These are phyloP conservation scores for Euclidia mi DNA, from an alignment of 2,888 invertebrate genomes.

Conservation along the genomic window DNA sequence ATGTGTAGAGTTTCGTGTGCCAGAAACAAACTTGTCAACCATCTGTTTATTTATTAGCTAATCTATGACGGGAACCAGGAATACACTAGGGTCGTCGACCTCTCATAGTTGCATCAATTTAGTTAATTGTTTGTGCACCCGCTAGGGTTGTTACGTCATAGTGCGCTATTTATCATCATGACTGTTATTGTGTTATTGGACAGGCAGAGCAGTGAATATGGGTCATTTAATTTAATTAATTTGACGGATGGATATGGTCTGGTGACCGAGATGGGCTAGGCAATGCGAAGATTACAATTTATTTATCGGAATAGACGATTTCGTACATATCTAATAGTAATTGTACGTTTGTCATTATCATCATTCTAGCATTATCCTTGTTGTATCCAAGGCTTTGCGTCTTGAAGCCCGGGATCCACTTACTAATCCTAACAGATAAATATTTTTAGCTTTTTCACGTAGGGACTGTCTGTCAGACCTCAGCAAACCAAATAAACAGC, in stretches of 20 bases:
- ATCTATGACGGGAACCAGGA: constrained; percentile 66
- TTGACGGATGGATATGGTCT: constrained; percentile 11
- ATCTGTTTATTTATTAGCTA: constrained; percentile 25
- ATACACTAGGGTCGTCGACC: constrained; percentile 79
- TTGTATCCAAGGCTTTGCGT: too few species aligned
- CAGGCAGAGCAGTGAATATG: constrained; percentile 1
- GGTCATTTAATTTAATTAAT: constrained; percentile 17
- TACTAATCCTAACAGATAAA: too few species aligned
- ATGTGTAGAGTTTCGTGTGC: not conserved
- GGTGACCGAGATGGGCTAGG: not conserved
- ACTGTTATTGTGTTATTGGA: constrained; percentile 1
- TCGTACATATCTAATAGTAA: too few species aligned
- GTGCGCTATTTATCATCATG: not conserved
- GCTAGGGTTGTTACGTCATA: constrained; percentile 39
- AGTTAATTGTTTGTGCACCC: constrained; percentile 78
- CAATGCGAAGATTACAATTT: not conserved
- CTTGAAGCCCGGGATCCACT: too few species aligned
- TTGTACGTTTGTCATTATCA: too few species aligned
- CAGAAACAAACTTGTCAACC: constrained; percentile 20
- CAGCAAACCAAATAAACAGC: too few species aligned
- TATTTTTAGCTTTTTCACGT: too few species aligned
- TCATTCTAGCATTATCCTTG: too few species aligned
- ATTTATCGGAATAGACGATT: not conserved
- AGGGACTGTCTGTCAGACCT: too few species aligned
- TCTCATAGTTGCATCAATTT: constrained; percentile 80